These are phyloP conservation scores for Hypotaenidia philippensis DNA, from an alignment of 2,797 vertebrate genomes.

Conservation along the genomic window DNA sequence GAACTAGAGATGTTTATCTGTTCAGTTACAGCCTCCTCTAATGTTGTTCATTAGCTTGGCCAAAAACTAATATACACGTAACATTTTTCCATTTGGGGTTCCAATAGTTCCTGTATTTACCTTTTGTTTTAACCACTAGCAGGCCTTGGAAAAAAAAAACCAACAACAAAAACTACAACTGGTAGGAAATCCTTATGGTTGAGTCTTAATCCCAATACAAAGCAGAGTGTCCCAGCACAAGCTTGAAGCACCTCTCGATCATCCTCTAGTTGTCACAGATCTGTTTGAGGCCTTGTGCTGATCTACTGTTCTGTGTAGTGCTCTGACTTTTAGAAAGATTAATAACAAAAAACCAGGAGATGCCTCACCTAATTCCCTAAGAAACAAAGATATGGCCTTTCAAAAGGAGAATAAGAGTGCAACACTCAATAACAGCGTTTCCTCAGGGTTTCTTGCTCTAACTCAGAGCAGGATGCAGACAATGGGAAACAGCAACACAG, in stretches of 20 bases:
- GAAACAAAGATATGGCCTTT: background rate
- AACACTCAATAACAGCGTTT: accelerated
- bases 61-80: background rate
- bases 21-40: background rate
- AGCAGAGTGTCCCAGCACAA: background rate
- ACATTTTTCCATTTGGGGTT: background rate
- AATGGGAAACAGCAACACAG: background rate
- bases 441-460: background rate
- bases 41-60: background rate
- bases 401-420: background rate
- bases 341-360: background rate
- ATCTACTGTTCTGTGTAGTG: background rate
- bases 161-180: background rate
- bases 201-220: background rate
- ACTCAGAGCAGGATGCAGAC: background rate
- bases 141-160: accelerated
- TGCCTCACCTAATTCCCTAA: background rate
- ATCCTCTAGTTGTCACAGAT: background rate
- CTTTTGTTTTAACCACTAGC: background rate
- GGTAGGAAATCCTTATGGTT: background rate
- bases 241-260: background rate
- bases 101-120: background rate
- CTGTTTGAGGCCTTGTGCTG: background rate
- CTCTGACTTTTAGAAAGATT: background rate
- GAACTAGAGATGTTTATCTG: background rate